Percentiles rank a stretch among this genome's conserved stretches.
phyloP scores from a whole-genome alignment of 92 coral and sea anemone genomes.

The Epizoanthus rinbou region DNA sequence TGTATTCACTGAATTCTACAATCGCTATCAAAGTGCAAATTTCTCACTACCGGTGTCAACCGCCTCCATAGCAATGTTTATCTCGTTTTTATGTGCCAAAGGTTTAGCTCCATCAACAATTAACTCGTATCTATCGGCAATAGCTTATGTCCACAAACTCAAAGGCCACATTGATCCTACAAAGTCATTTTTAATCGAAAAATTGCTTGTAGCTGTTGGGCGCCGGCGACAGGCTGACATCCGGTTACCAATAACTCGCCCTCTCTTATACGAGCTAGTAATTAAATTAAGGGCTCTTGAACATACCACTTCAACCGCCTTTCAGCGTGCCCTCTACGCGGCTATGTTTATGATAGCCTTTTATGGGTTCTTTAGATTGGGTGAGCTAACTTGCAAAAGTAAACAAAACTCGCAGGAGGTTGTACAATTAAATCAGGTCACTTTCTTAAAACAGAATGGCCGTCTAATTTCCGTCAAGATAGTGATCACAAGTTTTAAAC shows the following conservation, averaged over 20 bases:
- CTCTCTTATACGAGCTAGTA: conserved; percentile 39
- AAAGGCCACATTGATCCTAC: conserved; percentile 43
- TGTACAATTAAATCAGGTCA: conserved; percentile 51
- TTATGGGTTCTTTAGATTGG: conserved; percentile 50
- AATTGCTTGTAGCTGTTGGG: conserved; percentile 36
- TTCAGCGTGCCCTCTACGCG: conserved; percentile 43
- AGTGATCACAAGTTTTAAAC: conserved; percentile 52
- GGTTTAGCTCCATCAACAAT: too few relatives aligned
- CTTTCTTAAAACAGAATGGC: conserved; percentile 34
- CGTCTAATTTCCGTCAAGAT: conserved; percentile 45
- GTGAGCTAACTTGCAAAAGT: conserved; percentile 43
- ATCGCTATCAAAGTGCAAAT: too few relatives aligned
- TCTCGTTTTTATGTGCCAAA: too few relatives aligned
- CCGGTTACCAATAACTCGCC: conserved; percentile 43
- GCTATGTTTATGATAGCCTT: conserved; percentile 45
- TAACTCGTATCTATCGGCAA: conserved; percentile 33
- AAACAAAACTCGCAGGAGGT: conserved; percentile 31
- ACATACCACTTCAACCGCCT: conserved; percentile 42
- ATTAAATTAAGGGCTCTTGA: conserved; percentile 36
- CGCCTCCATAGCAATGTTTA: too few relatives aligned
- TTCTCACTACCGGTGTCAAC: too few relatives aligned
- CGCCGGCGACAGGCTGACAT: conserved; percentile 49
- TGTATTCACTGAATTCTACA: too few relatives aligned
- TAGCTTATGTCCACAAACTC: conserved; percentile 37
- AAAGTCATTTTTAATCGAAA: conserved; percentile 43